A percentile compares a stretch with the other conserved stretches of the same genome.
Evolutionary conservation across 2,797 vertebrate species (phyloP).

Genomic region (Gastrophryne carolinensis): DNA sequence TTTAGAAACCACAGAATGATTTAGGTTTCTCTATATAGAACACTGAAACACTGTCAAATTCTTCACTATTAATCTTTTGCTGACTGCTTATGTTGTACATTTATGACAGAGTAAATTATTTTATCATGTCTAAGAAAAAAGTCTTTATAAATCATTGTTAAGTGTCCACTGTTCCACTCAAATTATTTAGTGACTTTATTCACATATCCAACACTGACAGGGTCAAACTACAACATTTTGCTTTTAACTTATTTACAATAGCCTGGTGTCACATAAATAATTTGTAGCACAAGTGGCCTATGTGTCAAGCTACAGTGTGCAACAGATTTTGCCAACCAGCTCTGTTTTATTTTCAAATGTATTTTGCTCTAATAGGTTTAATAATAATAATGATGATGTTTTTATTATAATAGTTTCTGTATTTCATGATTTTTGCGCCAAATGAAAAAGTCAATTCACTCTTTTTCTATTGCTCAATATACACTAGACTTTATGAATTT

Average conservation of each 20-base stretch:
- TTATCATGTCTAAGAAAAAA: not conserved
- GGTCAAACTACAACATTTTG: conserved; percentile 15
- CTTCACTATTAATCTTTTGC: not conserved
- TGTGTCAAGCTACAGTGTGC: not conserved
- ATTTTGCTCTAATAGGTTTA: no score
- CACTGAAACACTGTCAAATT: not conserved
- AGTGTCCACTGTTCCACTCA: not conserved
- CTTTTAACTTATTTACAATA: conserved; percentile 28
- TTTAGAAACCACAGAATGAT: no score
- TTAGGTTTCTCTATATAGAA: no score
- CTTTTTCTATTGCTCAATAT: no score
- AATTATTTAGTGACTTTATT: conserved; percentile 16
- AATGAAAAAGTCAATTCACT: no score
- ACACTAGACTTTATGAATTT: no score
- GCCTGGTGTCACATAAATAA: conserved; percentile 22
- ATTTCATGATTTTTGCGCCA: no score
- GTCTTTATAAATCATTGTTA: not conserved
- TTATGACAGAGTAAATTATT: not conserved
- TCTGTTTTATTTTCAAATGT: no score
- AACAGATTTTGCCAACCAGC: no score
- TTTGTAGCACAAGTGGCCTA: conserved; percentile 4
- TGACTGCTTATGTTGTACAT: not conserved
- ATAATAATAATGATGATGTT: no score
- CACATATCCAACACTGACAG: not conserved
- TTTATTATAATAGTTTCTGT: no score